Conservation (phyloP, 2,888 invertebrate species). For the Zele albiditarsus region DNA sequence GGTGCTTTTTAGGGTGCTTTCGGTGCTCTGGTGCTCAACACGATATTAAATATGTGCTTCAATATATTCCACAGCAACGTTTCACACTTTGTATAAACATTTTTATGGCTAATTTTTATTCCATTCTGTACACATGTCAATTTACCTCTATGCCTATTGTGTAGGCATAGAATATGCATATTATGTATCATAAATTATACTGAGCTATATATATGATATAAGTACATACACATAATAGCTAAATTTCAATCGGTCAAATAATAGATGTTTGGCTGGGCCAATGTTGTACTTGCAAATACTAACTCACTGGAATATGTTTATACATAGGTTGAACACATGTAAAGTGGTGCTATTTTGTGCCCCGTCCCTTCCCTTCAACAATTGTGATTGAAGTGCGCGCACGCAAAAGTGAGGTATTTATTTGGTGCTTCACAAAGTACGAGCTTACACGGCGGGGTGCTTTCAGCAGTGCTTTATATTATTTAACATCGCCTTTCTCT, state of each 20-base stretch:
- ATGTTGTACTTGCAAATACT: background rate
- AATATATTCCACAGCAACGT: conserved; percentile 49
- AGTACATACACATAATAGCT: too few species aligned
- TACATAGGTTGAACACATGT: conserved; percentile 29
- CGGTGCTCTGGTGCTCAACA: conserved; percentile 66
- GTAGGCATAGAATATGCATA: too few species aligned
- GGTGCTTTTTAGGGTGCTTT: conserved; percentile 65
- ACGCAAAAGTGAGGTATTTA: conserved; percentile 53
- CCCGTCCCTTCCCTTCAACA: conserved; percentile 33
- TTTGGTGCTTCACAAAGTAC: conserved; percentile 69
- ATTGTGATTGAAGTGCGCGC: conserved; percentile 48
- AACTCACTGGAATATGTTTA: conserved; percentile 33
- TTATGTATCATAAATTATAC: too few species aligned
- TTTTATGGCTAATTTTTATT: background rate
- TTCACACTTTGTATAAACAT: conserved; percentile 43
- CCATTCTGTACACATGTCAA: background rate
- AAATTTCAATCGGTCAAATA: background rate
- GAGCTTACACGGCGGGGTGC: conserved; percentile 70
- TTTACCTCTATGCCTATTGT: too few species aligned
- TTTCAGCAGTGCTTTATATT: conserved; percentile 62
- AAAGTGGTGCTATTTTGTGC: conserved; percentile 49
- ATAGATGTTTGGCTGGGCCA: background rate
- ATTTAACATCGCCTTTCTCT: conserved; percentile 58
- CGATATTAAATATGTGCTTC: conserved; percentile 59
- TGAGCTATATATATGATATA: background rate